Evolutionary conservation across 2,888 invertebrate species (phyloP), one percentile per base, ranked within the genome.

Genomic region (Pantelozetes paolii): DNA sequence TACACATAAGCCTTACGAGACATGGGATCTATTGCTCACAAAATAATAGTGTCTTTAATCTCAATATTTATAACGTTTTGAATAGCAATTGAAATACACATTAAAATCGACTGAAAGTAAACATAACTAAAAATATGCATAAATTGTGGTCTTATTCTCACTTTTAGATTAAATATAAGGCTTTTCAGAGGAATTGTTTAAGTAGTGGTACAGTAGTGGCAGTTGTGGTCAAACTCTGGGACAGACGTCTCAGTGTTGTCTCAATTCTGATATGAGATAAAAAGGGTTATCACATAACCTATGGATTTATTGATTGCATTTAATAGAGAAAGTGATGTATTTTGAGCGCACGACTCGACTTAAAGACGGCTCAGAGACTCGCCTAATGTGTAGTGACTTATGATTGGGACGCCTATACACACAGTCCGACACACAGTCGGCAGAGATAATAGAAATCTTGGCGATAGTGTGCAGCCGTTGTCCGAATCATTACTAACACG

Each of bases 371-470:
- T 45, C 42, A 8, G 36, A 64, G 62, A 64, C 62, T 32, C 32
- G 36, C 26, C 28, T 69, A 69, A 69, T 42, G 40, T 69, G 0
- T 45, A 15, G 23, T n/a, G 42, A 18, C 64, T 30, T 18, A 3
- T 11, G 62, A 59, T n/a, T 40, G 28, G 57, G 69, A 69, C 42
- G 69, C 69, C 69, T 45, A 69, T 69, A 69, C 45, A 15, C 15
- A n/a, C n/a, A n/a, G n/a, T n/a, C n/a, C n/a, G n/a, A n/a, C n/a
- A n/a, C n/a, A n/a, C 20, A 40, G 69, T 64, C 69, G 69, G 69
- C 45, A 69, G 8, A 69, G 40, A 69, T 69, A 69, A 69, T 69
- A 69, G 69, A 69, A 13, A 36, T 40, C 42, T 42, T 40, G 42
- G 45, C 69, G 26, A 69, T 69, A 69, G 69, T 11, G 20, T 13